Percentiles rank a stretch among this genome's conserved stretches.
Conservation (phyloP, 2,888 invertebrate genomes). For the Nymphalis c-album region DNA sequence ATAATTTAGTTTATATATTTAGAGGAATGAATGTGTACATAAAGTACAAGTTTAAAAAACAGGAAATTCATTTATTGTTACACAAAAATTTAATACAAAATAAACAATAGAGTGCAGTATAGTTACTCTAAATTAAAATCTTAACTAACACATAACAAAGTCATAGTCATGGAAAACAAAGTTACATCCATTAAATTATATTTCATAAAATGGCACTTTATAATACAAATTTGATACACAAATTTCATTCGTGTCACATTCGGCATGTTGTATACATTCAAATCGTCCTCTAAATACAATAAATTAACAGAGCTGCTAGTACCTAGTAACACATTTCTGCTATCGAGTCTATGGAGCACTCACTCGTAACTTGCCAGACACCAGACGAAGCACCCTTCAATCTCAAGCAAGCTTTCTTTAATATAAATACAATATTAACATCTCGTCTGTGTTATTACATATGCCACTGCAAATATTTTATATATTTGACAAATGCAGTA, state of each 20-base stretch:
- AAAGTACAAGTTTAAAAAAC: conserved; percentile 32
- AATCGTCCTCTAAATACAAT: conserved; percentile 32
- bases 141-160: conserved; percentile 37
- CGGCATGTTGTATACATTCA: conserved; percentile 22
- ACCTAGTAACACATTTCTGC: conserved; percentile 30
- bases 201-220: conserved; percentile 46
- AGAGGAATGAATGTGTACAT: conserved; percentile 14
- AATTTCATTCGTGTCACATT: conserved; percentile 42
- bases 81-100: conserved; percentile 47
- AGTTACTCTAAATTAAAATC: conserved; percentile 40
- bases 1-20: neutral
- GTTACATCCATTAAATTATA: conserved; percentile 27
- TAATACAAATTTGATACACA: conserved; percentile 45
- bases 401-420: conserved; percentile 30
- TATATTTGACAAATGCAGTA: conserved; percentile 2
- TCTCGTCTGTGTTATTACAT: conserved; percentile 24
- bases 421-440: conserved; percentile 28
- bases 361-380: conserved; percentile 3
- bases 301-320: conserved; percentile 34
- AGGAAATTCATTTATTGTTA: conserved; percentile 43
- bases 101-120: conserved; percentile 41
- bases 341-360: conserved; percentile 17
- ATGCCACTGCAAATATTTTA: conserved; percentile 5
- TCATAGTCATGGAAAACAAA: conserved; percentile 37
- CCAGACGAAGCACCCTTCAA: conserved; percentile 22